Evolutionary conservation across 2,888 invertebrate genomes (phyloP), one percentile per base, ranked within the genome.

Genomic region (Phania funesta): DNA sequence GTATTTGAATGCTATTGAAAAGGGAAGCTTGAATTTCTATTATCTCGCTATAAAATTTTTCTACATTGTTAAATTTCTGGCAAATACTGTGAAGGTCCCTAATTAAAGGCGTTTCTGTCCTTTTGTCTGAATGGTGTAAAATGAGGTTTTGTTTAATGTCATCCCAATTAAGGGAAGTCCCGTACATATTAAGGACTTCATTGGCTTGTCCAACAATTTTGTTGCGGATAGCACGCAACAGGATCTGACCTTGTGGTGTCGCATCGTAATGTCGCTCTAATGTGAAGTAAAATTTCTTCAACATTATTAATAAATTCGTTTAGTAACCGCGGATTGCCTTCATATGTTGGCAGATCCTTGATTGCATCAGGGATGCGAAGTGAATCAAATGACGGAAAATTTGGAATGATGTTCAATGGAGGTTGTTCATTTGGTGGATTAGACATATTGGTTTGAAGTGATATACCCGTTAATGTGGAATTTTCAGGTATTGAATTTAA

Each of bases 1-100:
- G 84, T 26, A 84, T 80, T 20, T 83, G 56, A 1, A 85, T 54
- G 44, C 84, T 83, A 54, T 85, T 86, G 1, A 41, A 67, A n/a
- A 86, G 32, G 1, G n/a, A n/a, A n/a, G n/a, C n/a, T n/a, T n/a
- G n/a, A n/a, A n/a, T n/a, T n/a, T n/a, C n/a, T n/a, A 85, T 60
- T 3, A 85, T 46, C 32, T 84, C 65, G 20, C 83, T 68, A 20
- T 38, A 52, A 26, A 26, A 44, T 44, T 44, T 62, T 9, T 44
- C 60, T 13, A n/a, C 44, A 11, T 26, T 62, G 44, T 44, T 62
- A 9, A 41, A 38, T 44, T 44, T 44, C 18, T 18, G 26, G n/a
- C 26, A 6, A n/a, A 52, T 44, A n/a, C 26, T 26, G 13, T 52
- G 24, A 22, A 24, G 24, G 3, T 24, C 22, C 11, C 35, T 35